Percentiles rank a stretch among this genome's conserved stretches.
Conservation (phyloP, 2,888 invertebrate species). For the Melipona bicolor region DNA sequence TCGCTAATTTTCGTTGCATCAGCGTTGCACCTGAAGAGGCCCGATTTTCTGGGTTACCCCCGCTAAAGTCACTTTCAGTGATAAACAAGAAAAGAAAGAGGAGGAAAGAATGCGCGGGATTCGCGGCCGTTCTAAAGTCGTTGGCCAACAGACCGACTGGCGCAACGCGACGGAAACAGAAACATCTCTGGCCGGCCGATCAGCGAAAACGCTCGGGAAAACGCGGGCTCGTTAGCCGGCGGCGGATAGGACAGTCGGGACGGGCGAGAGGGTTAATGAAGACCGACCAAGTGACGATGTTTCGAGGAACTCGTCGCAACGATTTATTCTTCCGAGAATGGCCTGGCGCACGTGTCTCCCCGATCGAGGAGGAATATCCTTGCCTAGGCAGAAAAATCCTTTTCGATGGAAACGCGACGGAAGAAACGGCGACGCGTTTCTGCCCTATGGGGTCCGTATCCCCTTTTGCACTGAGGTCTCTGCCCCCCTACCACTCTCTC, state of each 20-base stretch:
- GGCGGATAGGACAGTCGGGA: slow-evolving; percentile 21
- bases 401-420: slow-evolving; percentile 67
- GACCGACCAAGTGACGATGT: slow-evolving; percentile 55
- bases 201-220: slow-evolving; percentile 2
- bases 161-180: neutral
- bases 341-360: slow-evolving; percentile 66
- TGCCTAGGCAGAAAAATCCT: slow-evolving; percentile 65
- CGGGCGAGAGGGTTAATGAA: slow-evolving; percentile 49
- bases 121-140: neutral
- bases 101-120: no score
- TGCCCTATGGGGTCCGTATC: slow-evolving; percentile 64
- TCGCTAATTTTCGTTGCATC: no score
- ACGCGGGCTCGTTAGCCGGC: slow-evolving; percentile 19
- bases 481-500: no score
- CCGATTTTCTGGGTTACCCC: no score
- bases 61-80: no score
- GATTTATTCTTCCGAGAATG: slow-evolving; percentile 66
- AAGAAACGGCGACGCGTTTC: slow-evolving; percentile 64
- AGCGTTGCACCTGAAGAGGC: no score
- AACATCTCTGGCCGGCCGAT: neutral
- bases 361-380: slow-evolving; percentile 57
- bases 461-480: slow-evolving; percentile 51
- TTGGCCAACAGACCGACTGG: neutral
- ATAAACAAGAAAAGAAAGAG: no score
- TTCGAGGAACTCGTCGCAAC: slow-evolving; percentile 48